Percentiles rank a stretch among this genome's conserved stretches.
Conservation (phyloP, 2,888 invertebrate species). For the Agelastica alni region DNA sequence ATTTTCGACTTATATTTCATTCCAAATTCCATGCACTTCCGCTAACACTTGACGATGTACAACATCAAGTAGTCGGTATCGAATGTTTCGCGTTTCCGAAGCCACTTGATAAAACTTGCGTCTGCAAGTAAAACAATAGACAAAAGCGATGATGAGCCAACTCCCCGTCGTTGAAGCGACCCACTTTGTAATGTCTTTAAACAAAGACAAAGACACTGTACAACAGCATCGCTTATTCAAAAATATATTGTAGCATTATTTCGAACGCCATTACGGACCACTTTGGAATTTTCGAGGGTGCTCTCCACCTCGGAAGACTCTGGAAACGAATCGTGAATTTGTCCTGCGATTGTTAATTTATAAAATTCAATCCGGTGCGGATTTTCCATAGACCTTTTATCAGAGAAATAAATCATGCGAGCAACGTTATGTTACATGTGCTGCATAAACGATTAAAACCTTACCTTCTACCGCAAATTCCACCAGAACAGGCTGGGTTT, state of each 20-base stretch:
- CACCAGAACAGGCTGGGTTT: too few relatives aligned
- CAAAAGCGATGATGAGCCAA: slow-evolving; percentile 33
- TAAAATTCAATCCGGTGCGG: too few relatives aligned
- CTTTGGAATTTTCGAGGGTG: slow-evolving; percentile 3
- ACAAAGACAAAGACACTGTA: slow-evolving; percentile 27
- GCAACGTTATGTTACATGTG: too few relatives aligned
- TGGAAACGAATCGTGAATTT: too few relatives aligned
- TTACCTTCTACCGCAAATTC: too few relatives aligned
- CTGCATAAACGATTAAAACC: too few relatives aligned
- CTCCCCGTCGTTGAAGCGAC: slow-evolving; percentile 31
- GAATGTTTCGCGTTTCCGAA: slow-evolving; percentile 33
- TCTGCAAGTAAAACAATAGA: slow-evolving; percentile 33
- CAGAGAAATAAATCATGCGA: too few relatives aligned
- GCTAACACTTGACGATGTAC: slow-evolving; percentile 11
- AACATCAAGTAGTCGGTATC: slow-evolving; percentile 29
- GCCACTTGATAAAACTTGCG: slow-evolving; percentile 31
- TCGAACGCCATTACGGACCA: slow-evolving; percentile 15
- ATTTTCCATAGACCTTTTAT: too few relatives aligned
- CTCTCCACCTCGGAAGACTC: slow-evolving; percentile 2
- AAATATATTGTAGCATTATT: slow-evolving; percentile 16
- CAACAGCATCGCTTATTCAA: slow-evolving; percentile 29
- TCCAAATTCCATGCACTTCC: slow-evolving; percentile 6
- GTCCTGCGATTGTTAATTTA: too few relatives aligned
- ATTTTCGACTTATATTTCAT: too few relatives aligned
- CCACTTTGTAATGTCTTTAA: slow-evolving; percentile 31